Conservation (phyloP, 1,140 invertebrate genomes). For the Babylonia areolata region DNA sequence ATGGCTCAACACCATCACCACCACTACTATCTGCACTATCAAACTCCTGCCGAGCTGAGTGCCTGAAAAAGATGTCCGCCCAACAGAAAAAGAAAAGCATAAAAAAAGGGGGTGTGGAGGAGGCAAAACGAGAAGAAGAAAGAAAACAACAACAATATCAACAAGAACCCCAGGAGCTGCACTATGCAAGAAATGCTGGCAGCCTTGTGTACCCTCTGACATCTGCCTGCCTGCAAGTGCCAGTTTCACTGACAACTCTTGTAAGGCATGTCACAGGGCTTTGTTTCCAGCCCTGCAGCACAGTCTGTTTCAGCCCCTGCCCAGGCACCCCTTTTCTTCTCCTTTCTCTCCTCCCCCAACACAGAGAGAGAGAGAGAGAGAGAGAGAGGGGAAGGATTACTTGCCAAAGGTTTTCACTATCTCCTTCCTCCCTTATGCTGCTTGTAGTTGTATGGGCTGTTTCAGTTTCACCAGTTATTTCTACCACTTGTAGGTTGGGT, state of each 20-base stretch:
- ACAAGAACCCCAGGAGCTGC: not conserved
- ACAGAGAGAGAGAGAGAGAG: no score
- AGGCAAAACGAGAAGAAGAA: no score
- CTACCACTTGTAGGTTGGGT: no score
- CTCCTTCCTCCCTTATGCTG: no score
- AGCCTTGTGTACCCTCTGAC: slow-evolving; percentile 6
- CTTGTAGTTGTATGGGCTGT: no score
- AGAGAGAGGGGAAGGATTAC: no score
- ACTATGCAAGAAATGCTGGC: slow-evolving; percentile 23
- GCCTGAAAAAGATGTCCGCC: slow-evolving; percentile 23
- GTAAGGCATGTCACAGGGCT: not conserved
- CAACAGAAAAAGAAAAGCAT: not conserved
- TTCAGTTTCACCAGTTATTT: no score
- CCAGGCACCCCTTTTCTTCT: no score
- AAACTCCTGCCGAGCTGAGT: not conserved
- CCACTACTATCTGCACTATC: no score
- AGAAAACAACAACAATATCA: not conserved
- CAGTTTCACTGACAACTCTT: not conserved
- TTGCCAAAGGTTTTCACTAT: no score
- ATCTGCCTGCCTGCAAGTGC: slow-evolving; percentile 24
- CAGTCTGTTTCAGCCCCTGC: not conserved
- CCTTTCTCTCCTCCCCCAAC: no score
- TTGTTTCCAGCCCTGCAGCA: not conserved
- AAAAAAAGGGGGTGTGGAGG: not conserved
- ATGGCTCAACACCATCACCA: not conserved